These are phyloP conservation scores for Drosophila paramelanica DNA, from an alignment of 2,888 invertebrate species.

Conservation along the genomic window DNA sequence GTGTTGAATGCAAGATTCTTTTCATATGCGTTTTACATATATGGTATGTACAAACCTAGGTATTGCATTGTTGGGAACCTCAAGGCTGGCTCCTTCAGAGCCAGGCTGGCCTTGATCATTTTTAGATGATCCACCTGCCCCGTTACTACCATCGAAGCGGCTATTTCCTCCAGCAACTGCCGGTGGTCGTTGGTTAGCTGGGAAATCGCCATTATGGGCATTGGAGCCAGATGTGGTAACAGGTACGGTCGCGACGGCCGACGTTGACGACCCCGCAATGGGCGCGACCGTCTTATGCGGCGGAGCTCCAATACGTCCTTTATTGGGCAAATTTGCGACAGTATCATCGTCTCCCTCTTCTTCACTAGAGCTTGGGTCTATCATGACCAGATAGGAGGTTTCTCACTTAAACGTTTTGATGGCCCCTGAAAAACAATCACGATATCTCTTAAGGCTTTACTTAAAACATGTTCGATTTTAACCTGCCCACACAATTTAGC, in stretches of 20 bases:
- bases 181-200: slow-evolving; percentile 60
- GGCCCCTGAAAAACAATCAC: not conserved
- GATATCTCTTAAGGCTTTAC: not conserved
- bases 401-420: not conserved
- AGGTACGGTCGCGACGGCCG: slow-evolving; percentile 17
- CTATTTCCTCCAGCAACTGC: slow-evolving; percentile 35
- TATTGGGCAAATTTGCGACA: slow-evolving; percentile 85
- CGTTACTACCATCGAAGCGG: slow-evolving; percentile 73
- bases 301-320: slow-evolving; percentile 74
- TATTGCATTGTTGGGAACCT: slow-evolving; percentile 82
- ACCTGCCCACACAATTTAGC: no score
- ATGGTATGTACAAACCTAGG: slow-evolving; percentile 74
- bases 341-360: slow-evolving; percentile 97
- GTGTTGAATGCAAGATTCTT: not conserved
- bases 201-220: slow-evolving; percentile 85
- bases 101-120: slow-evolving; percentile 47
- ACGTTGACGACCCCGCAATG: slow-evolving; percentile 13
- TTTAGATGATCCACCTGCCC: slow-evolving; percentile 57
- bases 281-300: slow-evolving; percentile 74
- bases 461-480: no score
- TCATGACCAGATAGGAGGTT: slow-evolving; percentile 87
- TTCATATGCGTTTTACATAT: not conserved
- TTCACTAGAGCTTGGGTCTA: slow-evolving; percentile 98
- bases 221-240: slow-evolving; percentile 44
- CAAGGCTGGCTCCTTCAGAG: slow-evolving; percentile 82